Conservation (phyloP, 1,140 invertebrate species). For the Grapholita molesta region DNA sequence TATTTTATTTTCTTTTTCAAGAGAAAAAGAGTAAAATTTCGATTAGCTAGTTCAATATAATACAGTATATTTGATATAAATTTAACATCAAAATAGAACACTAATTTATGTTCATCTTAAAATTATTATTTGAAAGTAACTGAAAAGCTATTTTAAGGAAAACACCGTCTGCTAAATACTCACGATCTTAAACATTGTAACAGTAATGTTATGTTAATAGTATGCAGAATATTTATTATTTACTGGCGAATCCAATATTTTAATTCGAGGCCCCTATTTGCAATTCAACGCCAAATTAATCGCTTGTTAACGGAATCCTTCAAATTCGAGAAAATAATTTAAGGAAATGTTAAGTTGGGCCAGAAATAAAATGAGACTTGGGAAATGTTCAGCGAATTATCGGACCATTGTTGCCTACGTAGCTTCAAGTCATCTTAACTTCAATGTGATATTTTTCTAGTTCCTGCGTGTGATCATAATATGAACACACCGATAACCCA, state of each 20-base stretch:
- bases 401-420: background rate
- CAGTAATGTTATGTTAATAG: background rate
- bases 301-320: constrained; percentile 7
- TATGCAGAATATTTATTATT: constrained; percentile 17
- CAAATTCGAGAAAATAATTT: constrained; percentile 4
- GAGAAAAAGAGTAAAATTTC: no score
- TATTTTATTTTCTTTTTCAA: no score
- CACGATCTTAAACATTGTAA: background rate
- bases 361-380: background rate
- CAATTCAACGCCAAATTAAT: constrained; percentile 14
- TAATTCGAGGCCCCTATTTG: background rate
- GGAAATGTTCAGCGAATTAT: background rate
- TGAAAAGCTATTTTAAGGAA: background rate
- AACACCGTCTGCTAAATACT: background rate
- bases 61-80: no score
- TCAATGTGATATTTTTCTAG: no score
- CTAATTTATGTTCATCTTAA: no score
- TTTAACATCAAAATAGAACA: no score
- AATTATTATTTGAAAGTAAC: no score
- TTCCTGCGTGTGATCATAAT: no score
- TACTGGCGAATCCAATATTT: constrained; percentile 12
- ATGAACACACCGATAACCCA: no score
- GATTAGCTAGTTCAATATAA: no score
- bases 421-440: background rate
- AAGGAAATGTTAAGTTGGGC: background rate